Evolutionary conservation across 2,797 vertebrate genomes (phyloP), one percentile per base, ranked within the genome.

Genomic region (Malacoraja senta): DNA sequence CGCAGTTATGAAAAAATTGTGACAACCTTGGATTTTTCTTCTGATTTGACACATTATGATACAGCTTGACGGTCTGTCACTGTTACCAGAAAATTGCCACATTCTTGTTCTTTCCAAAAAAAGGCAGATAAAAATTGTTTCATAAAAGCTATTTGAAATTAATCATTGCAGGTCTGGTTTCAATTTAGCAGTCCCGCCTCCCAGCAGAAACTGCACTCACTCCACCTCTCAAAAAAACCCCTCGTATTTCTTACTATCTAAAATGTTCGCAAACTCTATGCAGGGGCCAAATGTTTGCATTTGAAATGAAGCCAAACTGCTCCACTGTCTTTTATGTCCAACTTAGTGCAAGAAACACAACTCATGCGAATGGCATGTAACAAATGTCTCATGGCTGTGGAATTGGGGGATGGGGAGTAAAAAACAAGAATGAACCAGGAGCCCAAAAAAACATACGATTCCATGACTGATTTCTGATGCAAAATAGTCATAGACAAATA

Each of bases 301-400:
- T 92, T 92, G 90, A 92, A 74, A 76, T 76, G 71, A 38, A 76
- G 90, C 90, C 90, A 92, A 76, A 26, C 24, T 76, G 29, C 90
- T 92, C 71, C 90, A 92, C 38, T 92, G 44, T 68, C 90, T 92
- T 92, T 76, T 92, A 92, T 92, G 71, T 53, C 90, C 71, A 92
- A 74, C 35, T 74, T 44, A 92, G 90, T 76, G 68, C 90, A 92
- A 92, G 90, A 76, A 92, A 58, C 53, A 92, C 26, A 92, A 92
- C 90, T 92, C 90, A 92, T 92, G 24, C 90, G 72, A 92, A 92
- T 92, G 90, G 90, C 90, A 92, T 92, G 90, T 92, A 92, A 92
- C 90, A 92, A 92, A 92, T 92, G 90, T 92, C 90, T 92, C 90
- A 92, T 92, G 38, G 90, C 71, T 76, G 90, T 92, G 90, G 76